These are phyloP conservation scores for Cyrtorhinus lividipennis DNA, from an alignment of 1,140 invertebrate species.

Conservation along the genomic window DNA sequence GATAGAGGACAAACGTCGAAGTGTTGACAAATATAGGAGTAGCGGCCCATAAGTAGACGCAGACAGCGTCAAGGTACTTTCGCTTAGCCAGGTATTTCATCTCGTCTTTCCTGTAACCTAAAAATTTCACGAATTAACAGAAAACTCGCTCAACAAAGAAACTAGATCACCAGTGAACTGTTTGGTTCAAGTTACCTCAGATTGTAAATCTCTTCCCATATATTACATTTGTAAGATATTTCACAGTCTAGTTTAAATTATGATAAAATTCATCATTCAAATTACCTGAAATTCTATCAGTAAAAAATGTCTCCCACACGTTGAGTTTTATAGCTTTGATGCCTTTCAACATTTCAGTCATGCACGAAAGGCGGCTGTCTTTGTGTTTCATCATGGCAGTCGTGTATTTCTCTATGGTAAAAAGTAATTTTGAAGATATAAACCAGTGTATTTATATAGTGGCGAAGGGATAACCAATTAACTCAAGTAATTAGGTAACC, in stretches of 20 bases:
- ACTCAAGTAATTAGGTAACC: no score
- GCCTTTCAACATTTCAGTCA: slow-evolving; percentile 74
- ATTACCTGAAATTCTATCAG: slow-evolving; percentile 46
- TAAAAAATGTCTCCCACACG: slow-evolving; percentile 86
- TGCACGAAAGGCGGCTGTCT: slow-evolving; percentile 75
- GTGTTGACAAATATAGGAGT: slow-evolving; percentile 92
- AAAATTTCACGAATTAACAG: slow-evolving; percentile 15
- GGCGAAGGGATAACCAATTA: no score
- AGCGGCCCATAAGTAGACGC: slow-evolving; percentile 97
- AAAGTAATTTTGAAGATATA: slow-evolving; percentile 10
- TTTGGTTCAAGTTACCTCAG: no score
- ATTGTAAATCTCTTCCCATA: no score
- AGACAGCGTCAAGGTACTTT: slow-evolving; percentile 96
- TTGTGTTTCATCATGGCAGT: slow-evolving; percentile 81
- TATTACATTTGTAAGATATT: no score
- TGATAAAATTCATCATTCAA: no score
- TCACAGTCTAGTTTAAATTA: no score
- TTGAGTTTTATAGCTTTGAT: slow-evolving; percentile 84
- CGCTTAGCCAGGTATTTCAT: slow-evolving; percentile 61
- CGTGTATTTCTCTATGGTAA: slow-evolving; percentile 45
- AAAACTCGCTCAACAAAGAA: no score
- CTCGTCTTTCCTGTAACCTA: slow-evolving; percentile 51
- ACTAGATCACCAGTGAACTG: no score
- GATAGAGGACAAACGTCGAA: slow-evolving; percentile 78
- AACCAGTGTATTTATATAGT: no score